Percentiles rank a stretch among this genome's conserved stretches.
These are phyloP conservation scores for Lerista edwardsae DNA, from an alignment of 2,797 vertebrate genomes.

Conservation along the genomic window DNA sequence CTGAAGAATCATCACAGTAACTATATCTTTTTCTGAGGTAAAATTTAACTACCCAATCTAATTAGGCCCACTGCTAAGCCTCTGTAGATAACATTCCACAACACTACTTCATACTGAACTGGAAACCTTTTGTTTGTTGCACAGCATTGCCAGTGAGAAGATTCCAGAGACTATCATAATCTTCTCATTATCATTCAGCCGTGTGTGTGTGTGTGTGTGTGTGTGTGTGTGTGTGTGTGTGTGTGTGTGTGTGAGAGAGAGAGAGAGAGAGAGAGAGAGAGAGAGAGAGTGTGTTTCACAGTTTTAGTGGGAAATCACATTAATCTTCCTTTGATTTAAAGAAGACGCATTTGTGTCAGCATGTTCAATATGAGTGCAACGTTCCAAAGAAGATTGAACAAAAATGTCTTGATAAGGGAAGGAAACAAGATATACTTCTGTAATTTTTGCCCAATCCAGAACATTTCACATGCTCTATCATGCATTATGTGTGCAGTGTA, in stretches of 20 bases:
- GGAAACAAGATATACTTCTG: no score
- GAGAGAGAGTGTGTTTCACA: neutral
- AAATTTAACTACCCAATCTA: constrained; percentile 27
- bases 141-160: neutral
- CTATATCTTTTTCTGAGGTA: neutral
- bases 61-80: neutral
- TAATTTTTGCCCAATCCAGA: neutral
- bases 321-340: neutral
- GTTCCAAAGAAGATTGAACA: neutral
- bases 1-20: neutral
- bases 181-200: neutral
- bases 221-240: no score
- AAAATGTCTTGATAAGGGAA: no score
- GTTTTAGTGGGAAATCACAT: neutral
- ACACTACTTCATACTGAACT: neutral
- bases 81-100: constrained; percentile 25
- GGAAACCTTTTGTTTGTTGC: neutral
- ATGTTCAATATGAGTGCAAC: neutral
- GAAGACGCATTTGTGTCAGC: neutral
- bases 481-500: neutral
- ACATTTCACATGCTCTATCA: neutral
- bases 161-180: neutral
- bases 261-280: neutral
- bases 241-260: no score
- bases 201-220: no score